Base-by-base conservation (phyloP, 2,797 vertebrate species). In the Microctenopoma lineatum region DNA sequence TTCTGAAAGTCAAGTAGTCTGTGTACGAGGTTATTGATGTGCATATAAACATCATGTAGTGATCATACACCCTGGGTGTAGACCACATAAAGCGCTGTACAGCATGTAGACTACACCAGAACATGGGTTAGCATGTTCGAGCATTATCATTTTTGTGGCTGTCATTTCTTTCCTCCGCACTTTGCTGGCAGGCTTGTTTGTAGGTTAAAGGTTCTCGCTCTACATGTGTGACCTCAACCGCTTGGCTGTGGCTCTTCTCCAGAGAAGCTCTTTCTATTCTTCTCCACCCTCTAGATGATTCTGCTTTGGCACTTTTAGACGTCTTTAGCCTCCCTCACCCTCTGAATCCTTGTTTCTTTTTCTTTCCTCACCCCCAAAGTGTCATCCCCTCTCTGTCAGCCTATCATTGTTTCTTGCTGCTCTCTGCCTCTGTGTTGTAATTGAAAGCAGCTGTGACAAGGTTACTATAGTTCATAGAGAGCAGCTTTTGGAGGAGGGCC, bases 401-500 rank as follows among this genome's bases (percentile, higher is more conserved):
- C 53, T 56, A 61, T 47, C 10, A 79, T 65, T 58, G 44, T 77
- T 67, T 79, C 72, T 75, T 52, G 44, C 65, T 42, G 59, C 55
- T 79, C 46, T 42, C 72, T 77, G 76, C 59, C 77, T 79, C 69
- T 66, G 70, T 83, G 79, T 89, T 90, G 87, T 93, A 94, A 94
- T 93, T 93, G 91, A 89, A 93, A 93, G 90, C 94, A 95, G 94
- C 91, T 89, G 88, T 86, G 87, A 84, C 71, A 41, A 79, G 93
- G 93, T 94, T 93, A 93, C 92, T 92, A 71, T 51, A 84, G 91
- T 92, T 90, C 89, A 82, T 56, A 80, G 64, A 73, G 78, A 80
- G 68, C 60, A 46, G 34, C 47, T 72, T 78, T 74, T 85, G 81
- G 73, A 82, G 76, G 66, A 62, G 47, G 70, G 70, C 78, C 77